Percentiles rank a stretch among this genome's conserved stretches.
These are phyloP conservation scores for Tenualosa ilisha DNA, from an alignment of 2,797 vertebrate genomes.

Conservation along the genomic window DNA sequence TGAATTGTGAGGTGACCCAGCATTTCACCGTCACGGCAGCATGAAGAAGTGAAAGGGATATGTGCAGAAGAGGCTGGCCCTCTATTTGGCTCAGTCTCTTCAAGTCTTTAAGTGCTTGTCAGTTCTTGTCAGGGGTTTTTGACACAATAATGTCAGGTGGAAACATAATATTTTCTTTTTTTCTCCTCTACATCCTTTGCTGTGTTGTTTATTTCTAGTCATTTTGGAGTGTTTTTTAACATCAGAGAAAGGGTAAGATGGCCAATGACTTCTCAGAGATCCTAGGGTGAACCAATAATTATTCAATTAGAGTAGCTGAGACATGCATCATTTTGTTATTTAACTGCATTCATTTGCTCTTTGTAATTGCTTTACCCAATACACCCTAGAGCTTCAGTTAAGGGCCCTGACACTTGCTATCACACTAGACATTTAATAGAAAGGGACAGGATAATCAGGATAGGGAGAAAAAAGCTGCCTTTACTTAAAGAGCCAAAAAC, in stretches of 20 bases:
- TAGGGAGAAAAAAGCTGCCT: neutral
- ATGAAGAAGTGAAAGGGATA: neutral
- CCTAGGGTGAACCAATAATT: neutral
- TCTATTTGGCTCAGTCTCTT: neutral
- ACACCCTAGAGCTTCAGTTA: slow-evolving; percentile 23
- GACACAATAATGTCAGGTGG: neutral
- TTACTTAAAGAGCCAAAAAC: neutral
- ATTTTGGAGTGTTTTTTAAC: neutral
- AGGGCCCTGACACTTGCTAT: neutral
- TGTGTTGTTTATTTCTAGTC: neutral
- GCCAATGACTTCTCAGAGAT: slow-evolving; percentile 24
- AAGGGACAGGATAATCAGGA: neutral
- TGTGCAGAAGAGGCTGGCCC: neutral
- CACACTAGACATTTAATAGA: neutral
- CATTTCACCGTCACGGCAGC: neutral
- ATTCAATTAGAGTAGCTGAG: slow-evolving; percentile 37
- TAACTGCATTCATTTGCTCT: slow-evolving; percentile 31
- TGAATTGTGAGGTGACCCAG: neutral
- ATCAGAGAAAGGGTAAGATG: neutral
- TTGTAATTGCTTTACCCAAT: slow-evolving; percentile 10
- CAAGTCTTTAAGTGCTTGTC: neutral
- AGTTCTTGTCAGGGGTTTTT: neutral
- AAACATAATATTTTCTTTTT: neutral
- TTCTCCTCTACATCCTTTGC: neutral
- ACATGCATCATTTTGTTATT: slow-evolving; percentile 29